Conservation (phyloP, 2,888 invertebrate genomes). For the Strigamia maritima region DNA sequence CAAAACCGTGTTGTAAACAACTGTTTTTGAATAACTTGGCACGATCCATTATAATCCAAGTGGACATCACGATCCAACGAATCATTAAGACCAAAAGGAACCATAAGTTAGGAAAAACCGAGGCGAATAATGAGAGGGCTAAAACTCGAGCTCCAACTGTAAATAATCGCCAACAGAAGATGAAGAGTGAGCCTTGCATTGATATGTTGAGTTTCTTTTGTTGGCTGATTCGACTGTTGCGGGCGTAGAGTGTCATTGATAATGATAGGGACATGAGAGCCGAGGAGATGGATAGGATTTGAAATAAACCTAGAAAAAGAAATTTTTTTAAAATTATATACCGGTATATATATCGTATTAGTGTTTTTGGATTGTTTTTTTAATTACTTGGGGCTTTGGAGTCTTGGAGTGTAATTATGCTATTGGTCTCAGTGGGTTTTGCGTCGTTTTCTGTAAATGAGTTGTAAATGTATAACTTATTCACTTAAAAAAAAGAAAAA, state of each 20-base stretch:
- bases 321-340: neutral
- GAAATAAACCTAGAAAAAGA: slow-evolving; percentile 58
- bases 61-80: slow-evolving; percentile 73
- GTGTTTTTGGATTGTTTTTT: neutral
- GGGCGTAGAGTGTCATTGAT: slow-evolving; percentile 83
- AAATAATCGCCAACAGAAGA: slow-evolving; percentile 80
- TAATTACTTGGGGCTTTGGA: neutral
- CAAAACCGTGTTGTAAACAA: slow-evolving; percentile 57
- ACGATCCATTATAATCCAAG: slow-evolving; percentile 67
- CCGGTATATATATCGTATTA: too few species aligned
- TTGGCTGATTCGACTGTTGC: slow-evolving; percentile 73
- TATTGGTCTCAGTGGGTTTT: neutral
- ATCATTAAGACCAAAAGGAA: slow-evolving; percentile 57
- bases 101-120: slow-evolving; percentile 56
- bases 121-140: slow-evolving; percentile 74
- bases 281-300: slow-evolving; percentile 69
- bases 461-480: neutral
- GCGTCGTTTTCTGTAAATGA: neutral
- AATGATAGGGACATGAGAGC: slow-evolving; percentile 85
- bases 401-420: neutral
- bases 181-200: slow-evolving; percentile 66
- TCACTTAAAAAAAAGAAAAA: too few species aligned
- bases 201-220: slow-evolving; percentile 74
- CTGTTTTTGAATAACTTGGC: slow-evolving; percentile 64
- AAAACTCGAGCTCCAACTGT: slow-evolving; percentile 76